Evolutionary conservation across 2,113 vertebrate species (phyloP), one percentile per base, ranked within the genome.

Genomic region (Zosterops pallidus): DNA sequence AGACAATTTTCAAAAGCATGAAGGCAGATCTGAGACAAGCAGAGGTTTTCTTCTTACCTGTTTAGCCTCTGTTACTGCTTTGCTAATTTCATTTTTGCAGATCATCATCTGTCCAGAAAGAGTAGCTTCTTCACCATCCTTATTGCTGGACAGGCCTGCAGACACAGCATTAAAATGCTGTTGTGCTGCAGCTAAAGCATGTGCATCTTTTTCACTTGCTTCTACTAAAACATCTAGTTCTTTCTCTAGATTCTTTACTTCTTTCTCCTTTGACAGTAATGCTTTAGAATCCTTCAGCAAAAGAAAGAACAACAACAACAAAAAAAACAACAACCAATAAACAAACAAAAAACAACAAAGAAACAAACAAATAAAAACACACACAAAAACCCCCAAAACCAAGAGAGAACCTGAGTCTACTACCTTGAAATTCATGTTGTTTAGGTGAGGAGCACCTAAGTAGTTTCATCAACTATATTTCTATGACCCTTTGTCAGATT

Each of bases 11-110:
- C 44, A 79, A 71, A 87, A 85, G 47, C 12, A 62, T 16, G 22
- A 52, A n/a, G 26, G 20, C 8, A 83, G 4, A 20, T 55, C 14
- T 70, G 46, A 88, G 35, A 67, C 3, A 80, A 21, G 21, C 1
- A 80, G 8, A 85, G 31, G 3, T 77, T 50, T 71, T 60, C 24
- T 80, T 33, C 63, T 96, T 97, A 99, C 99, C 98, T 99, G 99
- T 90, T 99, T 99, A 92, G 98, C 98, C 88, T 99, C 99, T 1
- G 99, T 99, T 64, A 98, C 98, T 12, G 99, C 98, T 96, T 99
- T 99, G 97, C 98, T 99, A 53, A 99, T 99, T 60, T 99, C 99
- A 80, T 98, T 99, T 96, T 99, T 99, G 97, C 99, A 99, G 64
- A 97, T 86, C 98, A 99, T 99, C 98, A 99, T 99, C 85, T 99